phyloP scores from a whole-genome alignment of 2,113 vertebrate genomes.

The Prolemur simus region DNA sequence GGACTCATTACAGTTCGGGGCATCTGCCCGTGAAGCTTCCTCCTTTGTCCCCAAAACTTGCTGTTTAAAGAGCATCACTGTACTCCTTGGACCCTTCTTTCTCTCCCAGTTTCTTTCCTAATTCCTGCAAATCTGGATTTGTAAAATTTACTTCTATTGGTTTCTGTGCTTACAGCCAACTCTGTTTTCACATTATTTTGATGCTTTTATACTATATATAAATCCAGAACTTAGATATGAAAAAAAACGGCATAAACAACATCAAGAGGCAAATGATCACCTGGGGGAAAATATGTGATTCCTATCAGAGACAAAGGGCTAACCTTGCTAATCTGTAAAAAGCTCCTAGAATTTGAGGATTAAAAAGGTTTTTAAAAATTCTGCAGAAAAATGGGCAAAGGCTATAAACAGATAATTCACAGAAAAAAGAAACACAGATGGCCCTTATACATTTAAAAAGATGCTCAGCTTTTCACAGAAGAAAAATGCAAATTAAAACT shows the following conservation, averaged over 20 bases:
- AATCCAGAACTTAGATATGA: neutral
- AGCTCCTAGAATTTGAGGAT: neutral
- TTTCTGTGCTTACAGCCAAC: neutral
- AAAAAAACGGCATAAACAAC: constrained; percentile 23
- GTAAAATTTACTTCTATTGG: neutral
- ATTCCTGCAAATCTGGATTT: neutral
- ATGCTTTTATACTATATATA: neutral
- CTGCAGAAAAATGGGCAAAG: neutral
- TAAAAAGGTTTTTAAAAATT: neutral
- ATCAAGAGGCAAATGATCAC: neutral
- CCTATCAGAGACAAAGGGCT: neutral
- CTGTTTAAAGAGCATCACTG: neutral
- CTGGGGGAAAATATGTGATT: neutral
- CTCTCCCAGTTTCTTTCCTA: neutral
- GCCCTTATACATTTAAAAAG: neutral
- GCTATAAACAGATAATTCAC: neutral
- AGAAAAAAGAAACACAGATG: constrained; percentile 10
- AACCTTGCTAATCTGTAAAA: neutral
- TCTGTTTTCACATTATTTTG: neutral
- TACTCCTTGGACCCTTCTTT: neutral
- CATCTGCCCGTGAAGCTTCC: neutral
- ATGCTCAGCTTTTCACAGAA: neutral
- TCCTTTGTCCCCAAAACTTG: neutral
- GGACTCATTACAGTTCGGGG: neutral
- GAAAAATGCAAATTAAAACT: constrained; percentile 52